phyloP scores from a whole-genome alignment of 2,888 invertebrate genomes.

The Melanchra persicariae region DNA sequence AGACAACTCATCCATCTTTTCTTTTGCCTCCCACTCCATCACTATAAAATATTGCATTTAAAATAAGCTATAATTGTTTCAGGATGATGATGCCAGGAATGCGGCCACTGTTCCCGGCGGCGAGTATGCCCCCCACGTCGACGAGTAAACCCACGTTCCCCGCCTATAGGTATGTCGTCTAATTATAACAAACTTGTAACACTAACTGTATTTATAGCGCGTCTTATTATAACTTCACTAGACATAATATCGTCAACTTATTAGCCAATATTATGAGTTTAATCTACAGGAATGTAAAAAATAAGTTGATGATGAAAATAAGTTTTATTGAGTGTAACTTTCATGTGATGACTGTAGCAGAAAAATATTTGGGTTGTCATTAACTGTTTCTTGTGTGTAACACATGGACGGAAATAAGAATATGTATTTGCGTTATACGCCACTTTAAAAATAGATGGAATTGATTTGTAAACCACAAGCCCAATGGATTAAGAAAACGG shows the following conservation, averaged over 20 bases:
- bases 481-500: neutral
- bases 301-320: neutral
- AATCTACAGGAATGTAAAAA: neutral
- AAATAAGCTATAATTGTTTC: slow-evolving; percentile 43
- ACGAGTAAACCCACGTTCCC: slow-evolving; percentile 94
- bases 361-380: neutral
- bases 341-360: neutral
- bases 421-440: slow-evolving; percentile 12
- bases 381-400: neutral
- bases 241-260: neutral
- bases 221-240: neutral
- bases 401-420: slow-evolving; percentile 4
- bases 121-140: slow-evolving; percentile 92
- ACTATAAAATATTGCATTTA: neutral
- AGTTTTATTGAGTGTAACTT: neutral
- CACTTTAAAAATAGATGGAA: neutral
- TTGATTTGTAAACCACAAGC: neutral
- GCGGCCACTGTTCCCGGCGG: slow-evolving; percentile 96
- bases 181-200: slow-evolving; percentile 16
- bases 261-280: neutral
- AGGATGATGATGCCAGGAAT: slow-evolving; percentile 90
- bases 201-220: slow-evolving; percentile 1
- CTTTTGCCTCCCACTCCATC: too few species aligned
- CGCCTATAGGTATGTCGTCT: slow-evolving; percentile 92
- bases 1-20: too few species aligned